A percentile compares a stretch with the other conserved stretches of the same genome.
phyloP scores from a whole-genome alignment of 2,797 vertebrate genomes.

The Protonibea diacanthus region DNA sequence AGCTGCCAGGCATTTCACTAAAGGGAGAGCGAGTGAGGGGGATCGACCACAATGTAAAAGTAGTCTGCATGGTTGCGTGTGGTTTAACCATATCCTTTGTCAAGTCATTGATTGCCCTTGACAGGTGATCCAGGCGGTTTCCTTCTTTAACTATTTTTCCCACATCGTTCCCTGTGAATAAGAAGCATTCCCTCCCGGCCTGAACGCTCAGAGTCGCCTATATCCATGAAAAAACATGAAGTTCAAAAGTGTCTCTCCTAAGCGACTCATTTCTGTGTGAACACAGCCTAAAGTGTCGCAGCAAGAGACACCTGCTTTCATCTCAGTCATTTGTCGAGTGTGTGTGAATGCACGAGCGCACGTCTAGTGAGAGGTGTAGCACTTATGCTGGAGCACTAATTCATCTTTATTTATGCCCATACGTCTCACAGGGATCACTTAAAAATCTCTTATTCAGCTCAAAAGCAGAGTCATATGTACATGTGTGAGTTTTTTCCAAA shows the following conservation, averaged over 20 bases:
- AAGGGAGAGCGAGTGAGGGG: not conserved
- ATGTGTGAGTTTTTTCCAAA: not conserved
- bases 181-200: not conserved
- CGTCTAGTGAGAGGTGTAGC: not conserved
- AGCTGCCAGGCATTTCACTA: not conserved
- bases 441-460: not conserved
- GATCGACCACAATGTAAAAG: not conserved
- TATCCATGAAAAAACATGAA: constrained; percentile 30
- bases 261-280: constrained; percentile 24
- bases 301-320: constrained; percentile 35
- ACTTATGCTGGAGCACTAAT: constrained; percentile 21
- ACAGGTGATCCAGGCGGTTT: not conserved
- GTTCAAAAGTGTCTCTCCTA: constrained; percentile 24
- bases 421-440: constrained; percentile 21
- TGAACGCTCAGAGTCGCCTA: constrained; percentile 7
- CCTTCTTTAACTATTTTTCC: constrained; percentile 2
- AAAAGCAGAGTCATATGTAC: not conserved
- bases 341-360: not conserved
- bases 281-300: constrained; percentile 31
- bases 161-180: not conserved
- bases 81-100: not conserved
- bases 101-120: constrained; percentile 8
- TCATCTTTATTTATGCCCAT: constrained; percentile 38
- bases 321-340: constrained; percentile 32
- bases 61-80: not conserved